Evolutionary conservation across 2,797 vertebrate genomes (phyloP), one percentile per base, ranked within the genome.

Genomic region (Enteromius paludinosus): DNA sequence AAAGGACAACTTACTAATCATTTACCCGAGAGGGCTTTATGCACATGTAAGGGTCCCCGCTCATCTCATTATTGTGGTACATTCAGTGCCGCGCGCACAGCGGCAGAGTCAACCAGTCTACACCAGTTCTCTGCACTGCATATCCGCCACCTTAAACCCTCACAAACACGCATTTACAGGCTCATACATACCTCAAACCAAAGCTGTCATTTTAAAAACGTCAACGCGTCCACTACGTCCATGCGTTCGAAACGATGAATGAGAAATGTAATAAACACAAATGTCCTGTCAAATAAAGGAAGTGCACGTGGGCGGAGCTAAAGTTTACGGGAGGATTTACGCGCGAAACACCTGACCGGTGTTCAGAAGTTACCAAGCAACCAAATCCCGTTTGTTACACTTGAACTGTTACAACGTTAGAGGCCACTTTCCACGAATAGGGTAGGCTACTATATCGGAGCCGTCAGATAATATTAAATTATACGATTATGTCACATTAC

Each of bases 31-130:
- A 77, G 73, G 38, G 47, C 25, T 83, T 68, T 47, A 35, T 23
- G 38, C 41, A 83, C 49, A 77, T 9, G 59, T 41, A 18, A 62
- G 81, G 25, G 41, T 62, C 30, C 77, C 64, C 33, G 66, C 56
- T 70, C 76, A 28, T 78, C 77, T 56, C 47, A 17, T 76, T 75
- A 70, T 52, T 74, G 23, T 81, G 73, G 20, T 79, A 66, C 65
- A 78, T 71, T 79, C 79, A 83, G 76, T 74, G 75, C 68, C 54
- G 82, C 74, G 83, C 65, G 85, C 82, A 85, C 80, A 45, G 79
- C 78, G 78, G 74, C 62, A 78, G 77, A 78, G 81, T 78, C 87
- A 89, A 89, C 88, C 88, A 88, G 90, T 89, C 90, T 89, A 85
- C 85, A 84, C 90, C 90, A 89, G 90, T 90, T 90, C 79, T 81